A percentile compares a stretch with the other conserved stretches of the same genome.
phyloP scores from a whole-genome alignment of 2,797 vertebrate genomes.

The Arnoldichthys spilopterus region DNA sequence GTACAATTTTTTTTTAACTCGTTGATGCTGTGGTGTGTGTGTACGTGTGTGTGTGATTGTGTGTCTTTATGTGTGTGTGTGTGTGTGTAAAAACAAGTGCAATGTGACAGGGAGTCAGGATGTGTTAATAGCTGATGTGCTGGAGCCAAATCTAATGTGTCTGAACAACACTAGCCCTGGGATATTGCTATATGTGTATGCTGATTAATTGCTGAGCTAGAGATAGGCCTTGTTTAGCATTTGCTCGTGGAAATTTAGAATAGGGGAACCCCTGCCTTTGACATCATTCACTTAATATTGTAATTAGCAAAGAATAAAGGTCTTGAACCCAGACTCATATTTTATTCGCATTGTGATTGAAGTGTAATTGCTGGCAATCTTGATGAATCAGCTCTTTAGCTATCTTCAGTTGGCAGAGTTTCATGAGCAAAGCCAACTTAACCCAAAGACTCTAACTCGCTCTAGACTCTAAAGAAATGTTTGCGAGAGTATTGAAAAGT shows the following conservation, averaged over 20 bases:
- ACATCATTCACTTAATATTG: conserved; percentile 41
- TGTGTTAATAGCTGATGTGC: conserved; percentile 37
- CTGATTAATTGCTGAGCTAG: conserved; percentile 49
- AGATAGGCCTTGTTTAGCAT: conserved; percentile 35
- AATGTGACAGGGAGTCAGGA: conserved; percentile 9
- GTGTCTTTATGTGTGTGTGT: neutral
- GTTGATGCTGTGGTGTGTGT: neutral
- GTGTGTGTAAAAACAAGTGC: neutral
- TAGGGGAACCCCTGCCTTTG: conserved; percentile 25
- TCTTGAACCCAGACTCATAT: neutral
- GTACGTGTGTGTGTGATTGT: neutral
- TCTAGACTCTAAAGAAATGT: too few species aligned
- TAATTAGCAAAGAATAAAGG: conserved; percentile 39
- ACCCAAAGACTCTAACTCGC: too few species aligned
- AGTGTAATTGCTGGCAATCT: conserved; percentile 26
- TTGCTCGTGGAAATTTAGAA: conserved; percentile 16
- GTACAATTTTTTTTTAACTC: neutral
- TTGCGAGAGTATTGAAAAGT: too few species aligned
- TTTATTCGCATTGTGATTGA: conserved; percentile 38
- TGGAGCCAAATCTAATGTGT: conserved; percentile 39
- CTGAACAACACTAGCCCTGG: conserved; percentile 33
- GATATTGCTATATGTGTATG: conserved; percentile 44
- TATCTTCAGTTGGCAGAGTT: conserved; percentile 12
- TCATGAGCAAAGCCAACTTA: conserved; percentile 9
- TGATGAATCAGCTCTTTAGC: conserved; percentile 24